phyloP scores from a whole-genome alignment of 1,140 invertebrate species.

The Chelonus insularis region DNA sequence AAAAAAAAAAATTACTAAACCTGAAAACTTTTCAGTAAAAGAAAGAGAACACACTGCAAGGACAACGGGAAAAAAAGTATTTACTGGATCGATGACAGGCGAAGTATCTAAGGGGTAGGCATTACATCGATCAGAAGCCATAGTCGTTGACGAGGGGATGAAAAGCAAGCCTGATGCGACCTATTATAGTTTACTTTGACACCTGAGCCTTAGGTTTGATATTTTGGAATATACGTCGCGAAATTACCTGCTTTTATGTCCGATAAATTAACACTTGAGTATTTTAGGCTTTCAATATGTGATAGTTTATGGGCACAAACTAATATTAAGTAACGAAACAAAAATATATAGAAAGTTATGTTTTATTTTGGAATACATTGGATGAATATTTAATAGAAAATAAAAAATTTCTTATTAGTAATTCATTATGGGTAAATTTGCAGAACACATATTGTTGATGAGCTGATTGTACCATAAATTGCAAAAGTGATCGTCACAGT shows the following conservation, averaged over 20 bases:
- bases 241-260: slow-evolving; percentile 5
- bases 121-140: slow-evolving; percentile 55
- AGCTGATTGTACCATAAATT: no score
- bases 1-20: not conserved
- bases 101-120: slow-evolving; percentile 40
- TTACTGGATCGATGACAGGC: slow-evolving; percentile 23
- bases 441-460: no score
- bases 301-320: no score
- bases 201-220: slow-evolving; percentile 23
- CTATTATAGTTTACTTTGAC: slow-evolving; percentile 29
- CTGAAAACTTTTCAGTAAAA: slow-evolving; percentile 24
- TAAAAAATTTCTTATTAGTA: no score
- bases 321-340: no score
- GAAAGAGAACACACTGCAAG: not conserved
- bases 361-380: no score
- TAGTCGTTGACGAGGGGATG: slow-evolving; percentile 1
- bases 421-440: no score
- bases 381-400: no score
- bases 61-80: slow-evolving; percentile 22
- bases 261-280: not conserved
- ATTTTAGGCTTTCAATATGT: not conserved
- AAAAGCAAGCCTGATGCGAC: slow-evolving; percentile 22
- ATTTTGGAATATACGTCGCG: not conserved
- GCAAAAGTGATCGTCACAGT: no score
- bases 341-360: not conserved